A percentile compares a stretch with the other conserved stretches of the same genome.
These are phyloP conservation scores for Hippoglossus hippoglossus DNA, from an alignment of 2,797 vertebrate genomes.

Conservation along the genomic window DNA sequence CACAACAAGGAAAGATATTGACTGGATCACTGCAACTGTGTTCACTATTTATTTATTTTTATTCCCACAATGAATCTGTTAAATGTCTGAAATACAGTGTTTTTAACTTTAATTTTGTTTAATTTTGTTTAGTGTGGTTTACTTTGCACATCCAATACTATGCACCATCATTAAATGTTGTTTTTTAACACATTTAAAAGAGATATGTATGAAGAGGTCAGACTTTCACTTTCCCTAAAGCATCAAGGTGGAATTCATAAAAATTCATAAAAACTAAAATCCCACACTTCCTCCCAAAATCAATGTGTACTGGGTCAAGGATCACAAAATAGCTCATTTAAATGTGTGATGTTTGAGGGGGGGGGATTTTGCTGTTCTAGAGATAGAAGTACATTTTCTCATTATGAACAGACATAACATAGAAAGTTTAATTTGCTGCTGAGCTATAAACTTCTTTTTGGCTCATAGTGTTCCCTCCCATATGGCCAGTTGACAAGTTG, in stretches of 20 bases:
- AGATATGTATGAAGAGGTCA: too few relatives aligned
- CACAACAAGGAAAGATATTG: too few relatives aligned
- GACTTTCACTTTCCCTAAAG: not conserved
- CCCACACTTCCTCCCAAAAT: not conserved
- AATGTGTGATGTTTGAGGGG: not conserved
- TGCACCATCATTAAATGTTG: too few relatives aligned
- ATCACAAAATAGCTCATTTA: slow-evolving; percentile 2
- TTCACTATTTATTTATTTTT: too few relatives aligned
- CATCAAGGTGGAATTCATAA: not conserved
- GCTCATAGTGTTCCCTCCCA: not conserved
- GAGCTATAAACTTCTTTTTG: not conserved
- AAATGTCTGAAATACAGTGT: too few relatives aligned
- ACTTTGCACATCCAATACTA: too few relatives aligned
- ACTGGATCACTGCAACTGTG: too few relatives aligned
- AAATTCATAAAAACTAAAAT: not conserved
- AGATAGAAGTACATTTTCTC: not conserved
- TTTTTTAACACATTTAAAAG: too few relatives aligned
- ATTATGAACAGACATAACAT: too few relatives aligned
- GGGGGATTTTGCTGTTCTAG: not conserved
- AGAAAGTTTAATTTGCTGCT: not conserved
- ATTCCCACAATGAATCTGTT: too few relatives aligned
- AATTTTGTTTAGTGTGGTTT: too few relatives aligned
- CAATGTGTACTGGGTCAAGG: not conserved
- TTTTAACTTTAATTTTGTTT: too few relatives aligned
- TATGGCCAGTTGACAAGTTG: not conserved